phyloP scores from a whole-genome alignment of 2,797 vertebrate species.

The Danio albolineatus region DNA sequence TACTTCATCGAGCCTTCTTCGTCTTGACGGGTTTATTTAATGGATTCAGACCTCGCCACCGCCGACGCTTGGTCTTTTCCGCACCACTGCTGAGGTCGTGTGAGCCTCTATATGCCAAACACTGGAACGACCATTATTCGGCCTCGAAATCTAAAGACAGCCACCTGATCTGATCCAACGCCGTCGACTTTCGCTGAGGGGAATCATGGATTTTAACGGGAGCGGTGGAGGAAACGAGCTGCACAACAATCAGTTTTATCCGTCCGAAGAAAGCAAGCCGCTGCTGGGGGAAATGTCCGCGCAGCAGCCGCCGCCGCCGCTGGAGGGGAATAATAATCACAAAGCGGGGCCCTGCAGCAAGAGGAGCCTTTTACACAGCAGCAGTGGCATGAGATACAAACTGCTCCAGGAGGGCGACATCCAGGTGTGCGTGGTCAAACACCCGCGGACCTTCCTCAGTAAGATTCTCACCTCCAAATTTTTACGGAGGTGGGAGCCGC shows the following conservation, averaged over 20 bases:
- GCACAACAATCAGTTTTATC: slow-evolving; percentile 86
- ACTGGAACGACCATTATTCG: slow-evolving; percentile 58
- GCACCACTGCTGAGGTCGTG: slow-evolving; percentile 62
- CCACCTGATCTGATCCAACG: slow-evolving; percentile 33
- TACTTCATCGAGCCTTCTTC: slow-evolving; percentile 45
- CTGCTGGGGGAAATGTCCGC: slow-evolving; percentile 89
- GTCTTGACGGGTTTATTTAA: slow-evolving; percentile 48
- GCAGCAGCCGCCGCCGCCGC: slow-evolving; percentile 67
- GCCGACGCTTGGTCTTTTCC: slow-evolving; percentile 57
- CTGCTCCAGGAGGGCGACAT: slow-evolving; percentile 98
- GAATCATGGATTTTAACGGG: slow-evolving; percentile 88
- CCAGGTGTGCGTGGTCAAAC: slow-evolving; percentile 96
- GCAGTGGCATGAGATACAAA: slow-evolving; percentile 95
- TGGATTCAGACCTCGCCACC: slow-evolving; percentile 54
- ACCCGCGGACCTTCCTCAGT: slow-evolving; percentile 98
- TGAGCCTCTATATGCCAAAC: slow-evolving; percentile 47
- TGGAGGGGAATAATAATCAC: slow-evolving; percentile 84
- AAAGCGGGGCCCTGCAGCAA: slow-evolving; percentile 87
- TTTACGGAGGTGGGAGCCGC: slow-evolving; percentile 95
- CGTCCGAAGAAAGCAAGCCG: slow-evolving; percentile 93
- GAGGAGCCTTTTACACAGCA: slow-evolving; percentile 84
- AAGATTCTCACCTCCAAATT: slow-evolving; percentile 99
- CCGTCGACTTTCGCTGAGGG: slow-evolving; percentile 13
- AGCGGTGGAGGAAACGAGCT: slow-evolving; percentile 84
- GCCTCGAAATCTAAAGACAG: slow-evolving; percentile 36